These are phyloP conservation scores for Phortica magna DNA, from an alignment of 2,888 invertebrate genomes.

Conservation along the genomic window DNA sequence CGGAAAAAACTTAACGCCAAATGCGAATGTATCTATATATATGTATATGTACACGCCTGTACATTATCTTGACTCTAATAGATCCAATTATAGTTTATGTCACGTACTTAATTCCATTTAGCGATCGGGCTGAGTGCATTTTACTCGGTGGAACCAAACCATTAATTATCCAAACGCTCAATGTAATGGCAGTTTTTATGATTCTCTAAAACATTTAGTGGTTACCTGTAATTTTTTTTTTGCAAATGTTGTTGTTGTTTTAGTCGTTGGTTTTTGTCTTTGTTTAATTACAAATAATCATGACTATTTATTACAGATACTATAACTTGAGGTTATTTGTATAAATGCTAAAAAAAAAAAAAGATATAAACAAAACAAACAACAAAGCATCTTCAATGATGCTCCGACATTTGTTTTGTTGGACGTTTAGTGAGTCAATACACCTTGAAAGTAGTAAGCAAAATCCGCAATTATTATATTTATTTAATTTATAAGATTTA, in stretches of 20 bases:
- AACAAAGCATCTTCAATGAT: no score
- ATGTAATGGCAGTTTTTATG: constrained; percentile 27
- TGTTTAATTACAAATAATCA: constrained; percentile 65
- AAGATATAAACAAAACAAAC: background rate
- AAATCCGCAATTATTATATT: no score
- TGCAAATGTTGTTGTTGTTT: constrained; percentile 5
- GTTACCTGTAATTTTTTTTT: background rate
- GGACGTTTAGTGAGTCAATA: no score
- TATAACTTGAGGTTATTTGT: constrained; percentile 27
- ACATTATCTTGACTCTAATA: constrained; percentile 51
- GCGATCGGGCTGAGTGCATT: constrained; percentile 31
- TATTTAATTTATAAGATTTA: no score
- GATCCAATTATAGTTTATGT: constrained; percentile 69
- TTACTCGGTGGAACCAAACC: background rate
- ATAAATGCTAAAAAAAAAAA: background rate
- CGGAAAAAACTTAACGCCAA: constrained; percentile 22
- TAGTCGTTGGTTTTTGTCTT: background rate
- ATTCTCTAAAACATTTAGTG: constrained; percentile 17
- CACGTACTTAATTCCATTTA: constrained; percentile 71
- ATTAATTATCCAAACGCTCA: background rate
- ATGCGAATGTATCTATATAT: constrained; percentile 9
- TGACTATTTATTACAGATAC: constrained; percentile 31
- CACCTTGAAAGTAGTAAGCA: no score
- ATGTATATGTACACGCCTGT: constrained; percentile 8
- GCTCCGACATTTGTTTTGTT: no score